phyloP scores from a whole-genome alignment of 1,140 invertebrate species.

The Aphaenogaster ashmeadi region DNA sequence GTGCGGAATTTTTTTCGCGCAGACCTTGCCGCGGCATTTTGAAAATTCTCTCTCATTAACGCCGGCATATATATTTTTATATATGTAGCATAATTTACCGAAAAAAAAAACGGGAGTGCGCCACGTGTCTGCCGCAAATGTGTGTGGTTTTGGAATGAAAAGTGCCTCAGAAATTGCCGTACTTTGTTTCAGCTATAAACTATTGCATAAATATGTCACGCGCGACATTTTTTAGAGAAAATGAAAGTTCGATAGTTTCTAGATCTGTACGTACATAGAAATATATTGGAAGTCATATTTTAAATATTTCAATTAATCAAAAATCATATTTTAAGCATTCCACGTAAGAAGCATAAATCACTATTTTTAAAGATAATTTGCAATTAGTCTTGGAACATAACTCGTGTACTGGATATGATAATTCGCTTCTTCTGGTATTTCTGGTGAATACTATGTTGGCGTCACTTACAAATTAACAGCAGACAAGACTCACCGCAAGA shows the following conservation, averaged over 20 bases:
- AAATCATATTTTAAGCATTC: background rate
- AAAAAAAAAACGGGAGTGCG: slow-evolving; percentile 13
- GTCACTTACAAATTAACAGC: slow-evolving; percentile 62
- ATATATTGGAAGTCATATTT: background rate
- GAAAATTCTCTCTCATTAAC: slow-evolving; percentile 58
- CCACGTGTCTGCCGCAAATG: background rate
- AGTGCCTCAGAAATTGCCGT: background rate
- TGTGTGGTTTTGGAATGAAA: background rate
- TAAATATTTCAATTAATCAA: background rate
- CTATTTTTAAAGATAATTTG: background rate
- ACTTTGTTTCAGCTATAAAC: background rate
- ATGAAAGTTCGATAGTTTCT: background rate
- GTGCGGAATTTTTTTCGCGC: slow-evolving; percentile 14
- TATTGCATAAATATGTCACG: background rate
- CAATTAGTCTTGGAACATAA: slow-evolving; percentile 10
- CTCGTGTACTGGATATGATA: background rate
- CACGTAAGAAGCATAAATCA: background rate
- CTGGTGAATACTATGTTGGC: slow-evolving; percentile 33
- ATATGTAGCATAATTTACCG: slow-evolving; percentile 28
- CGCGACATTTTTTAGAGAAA: background rate
- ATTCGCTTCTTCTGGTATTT: slow-evolving; percentile 12
- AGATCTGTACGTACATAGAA: background rate
- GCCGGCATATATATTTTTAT: slow-evolving; percentile 39
- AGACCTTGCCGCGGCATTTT: slow-evolving; percentile 10
- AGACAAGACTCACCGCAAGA: slow-evolving; percentile 21